Base-by-base conservation (phyloP, 2,797 vertebrate genomes). In the Capromys pilorides region DNA sequence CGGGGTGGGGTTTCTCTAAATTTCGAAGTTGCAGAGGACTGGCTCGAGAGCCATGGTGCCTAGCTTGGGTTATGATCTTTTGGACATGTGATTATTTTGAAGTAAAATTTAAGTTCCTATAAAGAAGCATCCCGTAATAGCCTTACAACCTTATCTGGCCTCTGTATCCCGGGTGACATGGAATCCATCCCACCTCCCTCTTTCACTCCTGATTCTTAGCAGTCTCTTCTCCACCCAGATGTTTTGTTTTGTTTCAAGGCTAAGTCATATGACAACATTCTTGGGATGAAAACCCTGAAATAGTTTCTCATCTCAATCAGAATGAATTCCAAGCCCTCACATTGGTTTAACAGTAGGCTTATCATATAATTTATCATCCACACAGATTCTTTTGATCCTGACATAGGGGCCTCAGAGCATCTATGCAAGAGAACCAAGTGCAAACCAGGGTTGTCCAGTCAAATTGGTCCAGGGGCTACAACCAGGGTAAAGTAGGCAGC, bases 311-410 rank as follows among this genome's bases (percentile, higher is more conserved):
- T 95, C 33, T 91, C 49, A 59, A 28, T 90, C 54, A 64, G 39
- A 92, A 86, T 71, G 45, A 96, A 81, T 82, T 57, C 41, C 28
- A 54, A 94, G 64, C 33, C 51, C 12, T 87, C 83, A 80, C 49
- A 21, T 49, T 88, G 59, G 21, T 12, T 82, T 82, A 61, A 69
- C 8, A 54, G 4, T 61, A 66, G 21, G 33, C 26, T 79, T 71
- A 66, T 45, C 71, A 91, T n/a, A 51, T 64, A 87, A 88, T 89
- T 54, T 62, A 39, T 59, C 49, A 87, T 83, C 31, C 28, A 94
- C 62, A 71, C 0, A 19, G 69, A 66, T 49, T 69, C 28, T 89
- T 85, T 88, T 64, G 7, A 31, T 54, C 51, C 33, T 93, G 64
- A 64, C 79, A 81, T n/a, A 41, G 41, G 11, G 1, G 8, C 36